Base-by-base conservation (phyloP, 2,113 vertebrate species). In the Tychaedon coryphoeus region DNA sequence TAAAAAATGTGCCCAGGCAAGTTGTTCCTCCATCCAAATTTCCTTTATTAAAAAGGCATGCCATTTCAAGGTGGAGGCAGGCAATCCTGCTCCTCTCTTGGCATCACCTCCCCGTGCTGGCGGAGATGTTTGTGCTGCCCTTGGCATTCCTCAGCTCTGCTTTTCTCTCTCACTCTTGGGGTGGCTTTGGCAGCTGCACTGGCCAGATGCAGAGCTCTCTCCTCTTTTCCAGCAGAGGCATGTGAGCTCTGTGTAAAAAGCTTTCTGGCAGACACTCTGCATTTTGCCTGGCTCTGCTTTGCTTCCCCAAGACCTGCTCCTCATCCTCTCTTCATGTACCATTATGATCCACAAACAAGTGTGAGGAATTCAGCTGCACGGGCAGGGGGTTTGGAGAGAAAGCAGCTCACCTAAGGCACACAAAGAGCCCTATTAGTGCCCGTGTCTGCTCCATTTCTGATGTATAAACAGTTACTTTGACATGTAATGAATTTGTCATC, bases 131-230 rank as follows among this genome's bases (percentile, higher is more conserved):
- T 88, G 82, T 78, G 90, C 96, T 96, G 96, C 96, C 95, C 95
- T 96, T 97, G 96, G 95, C 96, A 92, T 81, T 92, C 56, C 90
- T 95, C 76, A 81, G 92, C 92, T 92, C 72, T 96, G 94, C 93
- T 97, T 96, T 96, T 95, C 95, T 84, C 93, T 28, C 19, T 94
- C 93, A 75, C 95, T 95, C 96, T 94, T 96, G 95, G 92, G 95
- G 95, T 93, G 95, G 82, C 94, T 94, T 86, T 97, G 96, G 95
- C 96, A 97, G 95, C 93, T 88, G 79, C 86, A 38, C 8, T 26
- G 80, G 82, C 88, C 96, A 96, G 95, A 96, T 97, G 96, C 95
- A 95, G 57, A 93, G 95, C 93, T 96, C 88, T 94, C 19, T 34
- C 75, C 88, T 96, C 90, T 90, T 90, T 74, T 95, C 83, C 88